These are phyloP conservation scores for Periophthalmodon schlosseri DNA, from an alignment of 2,113 vertebrate species.

Conservation along the genomic window DNA sequence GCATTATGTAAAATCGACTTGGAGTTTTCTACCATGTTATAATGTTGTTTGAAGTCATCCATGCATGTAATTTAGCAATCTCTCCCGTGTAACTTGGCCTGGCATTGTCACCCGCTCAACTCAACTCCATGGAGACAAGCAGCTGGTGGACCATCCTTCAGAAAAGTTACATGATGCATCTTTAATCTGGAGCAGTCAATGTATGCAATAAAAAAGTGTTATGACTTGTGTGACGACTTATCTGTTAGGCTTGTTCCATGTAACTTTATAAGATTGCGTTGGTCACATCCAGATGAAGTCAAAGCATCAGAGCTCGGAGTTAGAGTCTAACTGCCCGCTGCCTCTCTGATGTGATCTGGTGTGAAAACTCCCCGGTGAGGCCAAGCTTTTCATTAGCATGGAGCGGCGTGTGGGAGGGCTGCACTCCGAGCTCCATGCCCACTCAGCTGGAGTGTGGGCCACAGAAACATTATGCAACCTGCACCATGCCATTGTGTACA, in stretches of 20 bases:
- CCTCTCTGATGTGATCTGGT: constrained; percentile 30
- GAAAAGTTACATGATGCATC: not conserved
- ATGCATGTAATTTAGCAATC: too few species aligned
- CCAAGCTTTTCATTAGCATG: constrained; percentile 69
- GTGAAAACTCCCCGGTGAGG: constrained; percentile 46
- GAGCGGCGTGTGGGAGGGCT: constrained; percentile 68
- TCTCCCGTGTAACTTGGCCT: too few species aligned
- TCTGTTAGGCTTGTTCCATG: not conserved
- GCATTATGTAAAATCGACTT: too few species aligned
- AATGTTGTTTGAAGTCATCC: too few species aligned
- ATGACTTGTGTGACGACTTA: not conserved
- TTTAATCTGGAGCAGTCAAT: not conserved
- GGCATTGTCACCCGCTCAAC: too few species aligned
- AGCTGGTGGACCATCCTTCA: too few species aligned
- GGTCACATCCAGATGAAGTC: not conserved
- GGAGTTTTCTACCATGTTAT: too few species aligned
- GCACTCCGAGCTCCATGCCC: constrained; percentile 62
- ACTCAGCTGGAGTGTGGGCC: constrained; percentile 70
- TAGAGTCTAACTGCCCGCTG: not conserved
- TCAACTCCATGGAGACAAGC: not conserved
- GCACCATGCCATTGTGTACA: constrained; percentile 61
- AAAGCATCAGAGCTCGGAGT: not conserved
- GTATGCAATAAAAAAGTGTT: not conserved
- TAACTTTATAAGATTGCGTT: not conserved
- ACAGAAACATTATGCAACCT: constrained; percentile 73